These are phyloP conservation scores for Rhea pennata DNA, from an alignment of 2,113 vertebrate genomes.

Conservation along the genomic window DNA sequence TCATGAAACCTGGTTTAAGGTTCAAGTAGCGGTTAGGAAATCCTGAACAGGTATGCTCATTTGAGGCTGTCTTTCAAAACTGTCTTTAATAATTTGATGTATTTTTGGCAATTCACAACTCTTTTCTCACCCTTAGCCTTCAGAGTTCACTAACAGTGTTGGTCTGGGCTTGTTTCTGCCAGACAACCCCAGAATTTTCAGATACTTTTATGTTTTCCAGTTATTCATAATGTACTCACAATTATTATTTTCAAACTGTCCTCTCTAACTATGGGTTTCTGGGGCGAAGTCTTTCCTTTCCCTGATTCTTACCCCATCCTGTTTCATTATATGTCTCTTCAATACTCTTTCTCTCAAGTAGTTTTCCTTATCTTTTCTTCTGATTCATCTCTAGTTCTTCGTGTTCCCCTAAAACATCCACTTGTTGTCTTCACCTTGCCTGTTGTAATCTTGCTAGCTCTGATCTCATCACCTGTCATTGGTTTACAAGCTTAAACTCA, in stretches of 20 bases:
- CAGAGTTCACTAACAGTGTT: background rate
- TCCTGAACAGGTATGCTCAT: background rate
- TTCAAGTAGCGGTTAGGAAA: background rate
- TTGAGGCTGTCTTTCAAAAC: background rate
- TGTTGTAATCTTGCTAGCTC: background rate
- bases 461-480: background rate
- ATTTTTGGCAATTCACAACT: background rate
- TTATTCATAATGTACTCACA: background rate
- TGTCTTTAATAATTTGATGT: background rate
- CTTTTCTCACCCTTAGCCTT: background rate
- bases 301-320: background rate
- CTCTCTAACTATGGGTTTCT: background rate
- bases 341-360: background rate
- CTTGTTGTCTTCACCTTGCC: background rate
- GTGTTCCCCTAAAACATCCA: background rate
- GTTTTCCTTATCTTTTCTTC: background rate
- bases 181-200: background rate
- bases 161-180: background rate
- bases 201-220: background rate
- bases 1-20: background rate
- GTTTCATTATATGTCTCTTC: background rate
- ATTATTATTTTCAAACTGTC: background rate
- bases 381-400: background rate
- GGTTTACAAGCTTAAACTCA: background rate
- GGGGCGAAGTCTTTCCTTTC: rapidly evolving